Percentiles rank a stretch among this genome's conserved stretches.
These are phyloP conservation scores for Solenopsis fugax DNA, from an alignment of 1,140 invertebrate genomes.

Conservation along the genomic window DNA sequence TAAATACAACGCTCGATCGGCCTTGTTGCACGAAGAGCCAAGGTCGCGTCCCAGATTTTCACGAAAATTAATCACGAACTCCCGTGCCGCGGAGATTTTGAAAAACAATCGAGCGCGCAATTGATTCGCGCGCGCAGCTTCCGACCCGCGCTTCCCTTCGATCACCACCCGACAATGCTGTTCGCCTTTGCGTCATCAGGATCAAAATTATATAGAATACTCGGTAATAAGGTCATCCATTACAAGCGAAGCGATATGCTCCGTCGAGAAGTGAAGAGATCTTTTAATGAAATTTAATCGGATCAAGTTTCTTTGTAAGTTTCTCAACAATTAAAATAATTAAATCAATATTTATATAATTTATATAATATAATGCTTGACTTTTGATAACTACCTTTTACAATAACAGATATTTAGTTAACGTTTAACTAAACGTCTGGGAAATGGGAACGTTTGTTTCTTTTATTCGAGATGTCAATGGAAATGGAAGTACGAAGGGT, in stretches of 20 bases:
- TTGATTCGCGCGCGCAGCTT: slow-evolving; percentile 2
- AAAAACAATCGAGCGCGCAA: slow-evolving; percentile 38
- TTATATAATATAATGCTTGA: neutral
- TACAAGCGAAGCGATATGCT: neutral
- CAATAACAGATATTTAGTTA: no score
- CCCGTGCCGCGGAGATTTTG: slow-evolving; percentile 29
- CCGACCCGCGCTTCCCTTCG: neutral
- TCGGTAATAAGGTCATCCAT: neutral
- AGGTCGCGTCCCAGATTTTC: slow-evolving; percentile 56
- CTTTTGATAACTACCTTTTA: neutral
- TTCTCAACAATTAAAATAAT: neutral
- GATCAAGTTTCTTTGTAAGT: neutral
- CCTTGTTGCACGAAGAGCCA: slow-evolving; percentile 48
- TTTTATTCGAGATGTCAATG: neutral
- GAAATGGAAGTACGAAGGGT: neutral
- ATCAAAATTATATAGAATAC: slow-evolving; percentile 28
- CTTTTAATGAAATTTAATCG: neutral
- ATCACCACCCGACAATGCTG: neutral
- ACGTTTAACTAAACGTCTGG: neutral
- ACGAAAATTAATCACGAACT: slow-evolving; percentile 57
- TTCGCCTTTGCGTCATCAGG: neutral
- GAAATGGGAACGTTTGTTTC: neutral
- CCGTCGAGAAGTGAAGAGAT: neutral
- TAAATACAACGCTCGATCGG: slow-evolving; percentile 58
- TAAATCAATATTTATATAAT: slow-evolving; percentile 5